Percentiles rank a stretch among this genome's conserved stretches.
These are phyloP conservation scores for Drosophila melanica DNA, from an alignment of 1,140 invertebrate genomes.

Conservation along the genomic window DNA sequence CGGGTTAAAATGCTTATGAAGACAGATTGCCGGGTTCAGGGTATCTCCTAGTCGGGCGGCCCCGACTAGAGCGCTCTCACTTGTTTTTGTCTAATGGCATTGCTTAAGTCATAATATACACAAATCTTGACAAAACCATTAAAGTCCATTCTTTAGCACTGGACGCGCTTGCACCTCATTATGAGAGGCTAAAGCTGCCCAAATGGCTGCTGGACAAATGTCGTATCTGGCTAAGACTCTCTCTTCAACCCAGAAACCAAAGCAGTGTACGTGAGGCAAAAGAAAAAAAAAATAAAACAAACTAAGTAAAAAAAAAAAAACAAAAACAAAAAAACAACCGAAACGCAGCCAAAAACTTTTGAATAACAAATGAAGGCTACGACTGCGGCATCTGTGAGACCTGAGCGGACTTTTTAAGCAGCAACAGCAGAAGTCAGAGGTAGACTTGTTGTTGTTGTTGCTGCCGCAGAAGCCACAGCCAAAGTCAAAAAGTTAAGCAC, in stretches of 20 bases:
- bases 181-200: slow-evolving; percentile 24
- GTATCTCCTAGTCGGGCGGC: too few relatives aligned
- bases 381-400: slow-evolving; percentile 66
- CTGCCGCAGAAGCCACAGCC: slow-evolving; percentile 67
- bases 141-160: slow-evolving; percentile 1
- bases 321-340: slow-evolving; percentile 26
- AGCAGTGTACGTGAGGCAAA: slow-evolving; percentile 43
- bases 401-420: slow-evolving; percentile 80
- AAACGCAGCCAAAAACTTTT: slow-evolving; percentile 70
- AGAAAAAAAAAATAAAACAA: not conserved
- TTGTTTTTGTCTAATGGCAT: not conserved
- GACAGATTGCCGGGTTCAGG: too few relatives aligned
- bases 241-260: not conserved
- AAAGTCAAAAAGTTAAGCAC: slow-evolving; percentile 80
- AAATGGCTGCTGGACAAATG: slow-evolving; percentile 27
- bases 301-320: slow-evolving; percentile 5
- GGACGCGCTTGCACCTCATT: slow-evolving; percentile 31
- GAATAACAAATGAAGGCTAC: slow-evolving; percentile 78
- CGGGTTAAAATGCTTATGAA: too few relatives aligned
- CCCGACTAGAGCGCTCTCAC: too few relatives aligned
- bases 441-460: slow-evolving; percentile 29
- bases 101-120: not conserved
- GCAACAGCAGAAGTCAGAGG: slow-evolving; percentile 34
- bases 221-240: slow-evolving; percentile 15
- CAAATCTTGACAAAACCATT: slow-evolving; percentile 3